Evolutionary conservation across 2,113 vertebrate genomes (phyloP).

Genomic region (Papio anubis): DNA sequence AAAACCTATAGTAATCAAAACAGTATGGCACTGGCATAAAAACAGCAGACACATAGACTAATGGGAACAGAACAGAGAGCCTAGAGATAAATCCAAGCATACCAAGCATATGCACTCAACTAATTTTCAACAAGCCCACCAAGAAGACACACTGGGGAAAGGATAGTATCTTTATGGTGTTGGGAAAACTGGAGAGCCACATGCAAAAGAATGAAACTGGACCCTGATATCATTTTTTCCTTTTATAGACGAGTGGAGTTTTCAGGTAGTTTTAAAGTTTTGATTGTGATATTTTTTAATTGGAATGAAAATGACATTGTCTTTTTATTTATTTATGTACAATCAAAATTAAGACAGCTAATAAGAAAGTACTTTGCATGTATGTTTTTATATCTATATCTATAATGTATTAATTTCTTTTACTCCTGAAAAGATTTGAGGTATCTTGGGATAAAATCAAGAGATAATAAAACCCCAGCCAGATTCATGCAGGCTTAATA

Average conservation of each 20-base stretch:
- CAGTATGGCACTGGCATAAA: background rate
- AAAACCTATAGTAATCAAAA: too few species aligned
- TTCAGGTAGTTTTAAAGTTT: background rate
- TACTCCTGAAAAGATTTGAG: background rate
- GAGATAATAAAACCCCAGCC: background rate
- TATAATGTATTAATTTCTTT: background rate
- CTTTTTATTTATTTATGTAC: background rate
- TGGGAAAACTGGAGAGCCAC: background rate
- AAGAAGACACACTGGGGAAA: background rate
- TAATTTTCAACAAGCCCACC: background rate
- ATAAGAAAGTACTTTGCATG: background rate
- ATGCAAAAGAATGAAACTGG: background rate
- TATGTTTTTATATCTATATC: background rate
- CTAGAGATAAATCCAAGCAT: background rate
- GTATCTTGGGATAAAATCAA: background rate
- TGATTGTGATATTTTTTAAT: conserved; percentile 4
- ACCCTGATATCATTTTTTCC: background rate
- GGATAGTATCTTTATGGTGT: background rate
- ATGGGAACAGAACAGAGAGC: background rate
- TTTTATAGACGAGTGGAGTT: background rate
- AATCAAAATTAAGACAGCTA: background rate
- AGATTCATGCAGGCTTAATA: background rate
- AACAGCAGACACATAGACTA: background rate
- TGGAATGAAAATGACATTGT: background rate
- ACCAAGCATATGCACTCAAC: background rate